Base-by-base conservation (phyloP, 2,888 invertebrate genomes). In the Apodemia duryi region DNA sequence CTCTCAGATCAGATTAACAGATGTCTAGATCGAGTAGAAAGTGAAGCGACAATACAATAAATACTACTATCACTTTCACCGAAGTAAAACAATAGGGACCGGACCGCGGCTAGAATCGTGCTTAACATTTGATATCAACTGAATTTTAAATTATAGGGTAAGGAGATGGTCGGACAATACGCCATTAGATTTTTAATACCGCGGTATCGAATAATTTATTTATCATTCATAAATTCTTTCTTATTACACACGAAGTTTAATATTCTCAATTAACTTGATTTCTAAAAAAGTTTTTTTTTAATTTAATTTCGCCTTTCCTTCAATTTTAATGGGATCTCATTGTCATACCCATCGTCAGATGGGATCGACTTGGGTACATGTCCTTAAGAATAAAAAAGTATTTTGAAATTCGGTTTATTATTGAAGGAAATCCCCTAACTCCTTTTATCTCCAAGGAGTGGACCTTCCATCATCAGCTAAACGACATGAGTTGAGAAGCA, bases 11-110 rank as follows among this genome's bases (percentile, higher is more conserved):
- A 49, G 46, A 49, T 49, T 49, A 49, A 49, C 57, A 57, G 57
- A 13, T 9, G 57, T 32, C 57, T 57, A 57, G 57, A 32, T 32
- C 29, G 57, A 57, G 32, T 57, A 57, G 57, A 57, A 57, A 57
- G 57, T 57, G 32, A 29, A 57, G 57, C 57, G 57, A 57, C 57
- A 57, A 57, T 32, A 57, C 57, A 57, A 57, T 57, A 57, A 57
- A 32, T 32, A 57, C 7, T 32, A 57, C 57, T 57, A 57, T 57
- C 57, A 57, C 57, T 57, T 57, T 57, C 57, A 57, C 57, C 57
- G 29, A 57, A 57, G 29, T 57, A 32, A 57, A 57, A 57, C 57
- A 57, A 57, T 57, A 32, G 57, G 32, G 32, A 29, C 57, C 11
- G 57, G 32, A 57, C 29, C 13, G 54, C 28, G 32, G 57, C 57